Evolutionary conservation across 2,888 invertebrate genomes (phyloP).

Genomic region (Trachelus troglodyta): DNA sequence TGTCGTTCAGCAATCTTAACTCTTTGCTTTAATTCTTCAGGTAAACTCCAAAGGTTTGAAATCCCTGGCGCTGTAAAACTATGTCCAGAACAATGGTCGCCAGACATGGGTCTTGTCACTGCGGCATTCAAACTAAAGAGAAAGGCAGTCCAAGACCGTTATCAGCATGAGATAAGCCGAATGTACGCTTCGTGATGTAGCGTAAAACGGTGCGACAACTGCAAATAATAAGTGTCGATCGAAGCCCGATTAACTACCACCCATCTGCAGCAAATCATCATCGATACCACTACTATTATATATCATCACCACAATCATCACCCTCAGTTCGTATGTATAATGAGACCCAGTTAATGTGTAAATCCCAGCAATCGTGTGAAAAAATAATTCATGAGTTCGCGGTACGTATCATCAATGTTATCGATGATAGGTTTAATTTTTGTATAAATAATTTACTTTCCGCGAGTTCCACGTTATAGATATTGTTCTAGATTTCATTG

Average conservation of each 20-base stretch:
- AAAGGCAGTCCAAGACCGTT: conserved; percentile 94
- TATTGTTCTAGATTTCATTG: not conserved
- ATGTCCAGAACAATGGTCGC: conserved; percentile 95
- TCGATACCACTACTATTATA: not conserved
- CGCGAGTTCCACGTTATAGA: not conserved
- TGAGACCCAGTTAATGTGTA: not conserved
- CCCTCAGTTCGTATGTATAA: not conserved
- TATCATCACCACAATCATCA: not conserved
- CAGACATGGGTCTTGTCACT: conserved; percentile 96
- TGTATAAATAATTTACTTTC: not conserved
- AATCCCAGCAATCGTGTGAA: not conserved
- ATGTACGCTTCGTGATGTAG: conserved; percentile 91
- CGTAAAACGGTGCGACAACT: conserved; percentile 30
- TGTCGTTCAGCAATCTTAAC: not conserved
- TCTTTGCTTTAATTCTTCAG: conserved; percentile 65
- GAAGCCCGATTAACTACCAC: not conserved
- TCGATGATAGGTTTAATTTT: not conserved
- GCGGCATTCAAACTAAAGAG: conserved; percentile 98
- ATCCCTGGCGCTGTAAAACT: conserved; percentile 90
- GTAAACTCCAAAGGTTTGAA: conserved; percentile 91
- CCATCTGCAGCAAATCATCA: not conserved
- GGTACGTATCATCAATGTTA: conserved; percentile 20
- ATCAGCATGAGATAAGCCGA: conserved; percentile 90
- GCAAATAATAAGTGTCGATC: conserved; percentile 20
- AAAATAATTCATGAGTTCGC: conserved; percentile 19